These are phyloP conservation scores for Sturmia bella DNA, from an alignment of 2,888 invertebrate species.

Conservation along the genomic window DNA sequence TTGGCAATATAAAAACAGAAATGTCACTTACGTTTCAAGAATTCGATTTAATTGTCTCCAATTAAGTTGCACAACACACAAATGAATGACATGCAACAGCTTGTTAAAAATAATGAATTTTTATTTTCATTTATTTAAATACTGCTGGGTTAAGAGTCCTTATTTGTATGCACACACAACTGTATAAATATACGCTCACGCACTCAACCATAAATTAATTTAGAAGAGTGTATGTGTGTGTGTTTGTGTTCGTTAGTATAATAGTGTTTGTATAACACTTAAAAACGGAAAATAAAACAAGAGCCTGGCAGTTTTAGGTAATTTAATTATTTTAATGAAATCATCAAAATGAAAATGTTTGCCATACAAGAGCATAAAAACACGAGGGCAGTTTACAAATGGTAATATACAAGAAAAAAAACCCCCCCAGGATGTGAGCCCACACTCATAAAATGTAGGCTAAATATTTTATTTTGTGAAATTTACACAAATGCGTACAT, in stretches of 20 bases:
- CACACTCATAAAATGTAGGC: too few relatives aligned
- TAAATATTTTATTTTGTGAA: too few relatives aligned
- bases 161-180: not conserved
- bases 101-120: conserved; percentile 62
- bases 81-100: conserved; percentile 68
- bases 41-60: not conserved
- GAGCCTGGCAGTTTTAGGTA: conserved; percentile 45
- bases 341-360: conserved; percentile 50
- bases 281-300: conserved; percentile 32
- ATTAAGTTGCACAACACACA: not conserved
- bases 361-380: conserved; percentile 4
- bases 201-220: conserved; percentile 27
- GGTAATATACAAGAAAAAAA: not conserved
- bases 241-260: conserved; percentile 23
- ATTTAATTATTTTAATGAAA: conserved; percentile 68
- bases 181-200: not conserved
- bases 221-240: conserved; percentile 4
- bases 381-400: not conserved
- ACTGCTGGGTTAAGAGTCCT: conserved; percentile 12
- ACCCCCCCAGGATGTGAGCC: too few relatives aligned
- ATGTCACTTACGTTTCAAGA: not conserved
- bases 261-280: conserved; percentile 37
- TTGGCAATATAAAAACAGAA: not conserved
- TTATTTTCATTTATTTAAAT: conserved; percentile 40
- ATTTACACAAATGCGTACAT: too few relatives aligned